Conservation (phyloP, 2,797 vertebrate species). For the Alauda arvensis region DNA sequence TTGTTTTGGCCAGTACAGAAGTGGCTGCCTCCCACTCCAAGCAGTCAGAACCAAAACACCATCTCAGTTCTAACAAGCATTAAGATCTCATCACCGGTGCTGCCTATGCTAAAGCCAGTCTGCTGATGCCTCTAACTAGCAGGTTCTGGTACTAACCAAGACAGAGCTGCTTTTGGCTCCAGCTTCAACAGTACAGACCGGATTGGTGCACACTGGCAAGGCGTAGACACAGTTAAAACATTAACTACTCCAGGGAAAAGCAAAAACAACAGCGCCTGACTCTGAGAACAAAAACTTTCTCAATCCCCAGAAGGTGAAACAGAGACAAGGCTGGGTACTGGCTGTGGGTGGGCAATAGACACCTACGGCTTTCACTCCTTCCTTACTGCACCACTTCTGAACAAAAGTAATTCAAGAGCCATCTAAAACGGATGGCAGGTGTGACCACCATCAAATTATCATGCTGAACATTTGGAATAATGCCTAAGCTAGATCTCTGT, state of each 20-base stretch:
- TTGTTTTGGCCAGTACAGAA: neutral
- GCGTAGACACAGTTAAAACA: neutral
- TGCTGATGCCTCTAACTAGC: neutral
- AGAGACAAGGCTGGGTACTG: neutral
- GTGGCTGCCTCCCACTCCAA: neutral
- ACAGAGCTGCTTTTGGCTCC: neutral
- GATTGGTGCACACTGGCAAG: neutral
- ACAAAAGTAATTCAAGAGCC: neutral
- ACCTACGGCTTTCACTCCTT: neutral
- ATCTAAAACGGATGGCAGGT: neutral
- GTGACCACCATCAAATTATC: slow-evolving; percentile 26
- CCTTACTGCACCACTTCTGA: neutral
- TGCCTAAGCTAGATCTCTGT: slow-evolving; percentile 39
- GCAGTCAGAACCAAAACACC: neutral
- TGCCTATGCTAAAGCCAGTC: neutral
- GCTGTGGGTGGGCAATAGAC: neutral
- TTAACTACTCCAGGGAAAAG: neutral
- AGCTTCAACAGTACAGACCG: neutral
- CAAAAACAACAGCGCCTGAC: neutral
- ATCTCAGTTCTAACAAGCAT: neutral
- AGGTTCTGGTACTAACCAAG: slow-evolving; percentile 1
- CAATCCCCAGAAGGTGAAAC: neutral
- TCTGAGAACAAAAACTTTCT: neutral
- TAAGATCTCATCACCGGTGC: neutral
- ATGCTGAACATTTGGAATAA: slow-evolving; percentile 35